Conservation (phyloP, 2,888 invertebrate genomes). For the Drosophila stalkeri region DNA sequence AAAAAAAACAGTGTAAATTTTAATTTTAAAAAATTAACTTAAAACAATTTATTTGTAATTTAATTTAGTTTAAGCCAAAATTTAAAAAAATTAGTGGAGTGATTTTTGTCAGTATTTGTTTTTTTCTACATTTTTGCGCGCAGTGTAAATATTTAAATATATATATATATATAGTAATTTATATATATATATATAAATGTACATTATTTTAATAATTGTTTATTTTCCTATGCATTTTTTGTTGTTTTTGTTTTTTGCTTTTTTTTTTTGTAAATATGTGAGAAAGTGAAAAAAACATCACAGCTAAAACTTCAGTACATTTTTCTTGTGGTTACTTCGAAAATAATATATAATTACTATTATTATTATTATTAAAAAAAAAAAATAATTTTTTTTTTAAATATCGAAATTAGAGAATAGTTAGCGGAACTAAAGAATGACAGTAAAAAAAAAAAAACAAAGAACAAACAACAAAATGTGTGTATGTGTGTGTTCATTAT, state of each 20-base stretch:
- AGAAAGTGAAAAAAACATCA: slow-evolving; percentile 84
- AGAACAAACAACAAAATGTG: slow-evolving; percentile 3
- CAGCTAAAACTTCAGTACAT: slow-evolving; percentile 85
- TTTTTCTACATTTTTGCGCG: slow-evolving; percentile 4
- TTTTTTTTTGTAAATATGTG: slow-evolving; percentile 59
- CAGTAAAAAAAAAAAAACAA: background rate
- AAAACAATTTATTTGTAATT: slow-evolving; percentile 3
- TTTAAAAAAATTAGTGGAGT: slow-evolving; percentile 44
- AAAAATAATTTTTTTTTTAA: slow-evolving; percentile 15
- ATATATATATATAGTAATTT: too few species aligned
- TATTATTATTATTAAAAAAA: slow-evolving; percentile 17
- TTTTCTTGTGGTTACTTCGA: slow-evolving; percentile 67
- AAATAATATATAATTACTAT: slow-evolving; percentile 44
- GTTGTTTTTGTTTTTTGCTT: slow-evolving; percentile 13
- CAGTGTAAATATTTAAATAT: background rate
- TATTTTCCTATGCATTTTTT: slow-evolving; percentile 18
- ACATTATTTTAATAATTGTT: slow-evolving; percentile 1
- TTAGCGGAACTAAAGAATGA: slow-evolving; percentile 14
- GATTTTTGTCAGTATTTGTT: slow-evolving; percentile 19
- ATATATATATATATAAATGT: too few species aligned
- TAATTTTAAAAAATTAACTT: background rate
- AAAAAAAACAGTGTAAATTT: slow-evolving; percentile 5
- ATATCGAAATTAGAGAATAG: slow-evolving; percentile 30
- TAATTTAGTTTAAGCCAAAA: background rate
- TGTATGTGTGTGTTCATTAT: slow-evolving; percentile 4